Base-by-base conservation (phyloP, 2,797 vertebrate genomes). In the Liparis tanakae region DNA sequence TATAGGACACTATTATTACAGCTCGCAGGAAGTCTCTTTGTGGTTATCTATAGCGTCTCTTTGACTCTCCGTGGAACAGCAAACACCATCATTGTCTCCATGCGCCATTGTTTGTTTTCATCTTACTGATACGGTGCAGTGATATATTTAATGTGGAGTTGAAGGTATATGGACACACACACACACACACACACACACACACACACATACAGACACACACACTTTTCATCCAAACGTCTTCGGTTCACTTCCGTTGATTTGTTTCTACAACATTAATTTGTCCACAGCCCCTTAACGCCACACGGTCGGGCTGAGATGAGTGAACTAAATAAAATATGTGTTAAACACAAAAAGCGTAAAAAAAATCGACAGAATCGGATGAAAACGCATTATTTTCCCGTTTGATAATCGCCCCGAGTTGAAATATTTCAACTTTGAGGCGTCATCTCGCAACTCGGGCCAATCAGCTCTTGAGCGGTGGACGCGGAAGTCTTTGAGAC, bases 81-180 rank as follows among this genome's bases (percentile, higher is more conserved):
- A 91, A 91, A 91, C 83, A 84, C 37, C 15, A 73, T 83, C 85
- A 86, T 87, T 89, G 86, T 91, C 74, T 86, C 58, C 33, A 15
- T 41, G 44, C 39, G 25, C 17, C 53, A 20, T 25, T 72, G 74
- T 85, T 88, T 86, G 61, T 73, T 76, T 74, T 74, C 59, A 56
- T 64, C 18, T 78, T 66, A 51, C 78, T 79, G 60, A 71, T 63
- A 48, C 63, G 30, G 68, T 67, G 44, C 63, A 46, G 17, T 53
- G 25, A 81, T 87, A 61, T 46, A 67, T 80, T 57, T 72, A 76
- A 74, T 71, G 37, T 77, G 9, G 43, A 70, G 50, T 67, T 57
- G 39, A 71, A 78, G 58, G 30, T 41, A 54, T 48, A 30, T 17
- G 14, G 51, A 55, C 25, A 30, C 25, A 30, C 25, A 53, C 17